Base-by-base conservation (phyloP, 2,113 vertebrate species). In the Ovis canadensis region DNA sequence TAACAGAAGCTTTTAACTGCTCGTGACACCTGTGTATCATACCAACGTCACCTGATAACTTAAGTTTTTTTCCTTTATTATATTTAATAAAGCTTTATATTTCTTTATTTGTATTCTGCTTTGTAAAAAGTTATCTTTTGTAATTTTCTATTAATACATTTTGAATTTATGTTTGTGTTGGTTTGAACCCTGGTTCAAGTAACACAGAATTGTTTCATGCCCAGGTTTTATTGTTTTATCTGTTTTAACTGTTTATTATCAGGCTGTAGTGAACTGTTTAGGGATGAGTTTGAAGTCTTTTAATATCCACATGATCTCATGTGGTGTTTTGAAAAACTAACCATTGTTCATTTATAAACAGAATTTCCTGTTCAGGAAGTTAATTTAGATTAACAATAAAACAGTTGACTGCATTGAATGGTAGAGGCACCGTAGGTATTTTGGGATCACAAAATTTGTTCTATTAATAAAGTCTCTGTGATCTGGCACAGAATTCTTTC, bases 341-440 rank as follows among this genome's bases (percentile, higher is more conserved):
- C 77, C 60, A 80, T 96, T 96, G 96, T 98, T 88, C 29, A 1
- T 33, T 60, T 95, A 57, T 59, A 62, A 90, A 67, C 89, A 87
- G 89, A 91, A 82, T 90, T 97, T 98, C 91, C 96, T 84, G 93
- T n/a, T 36, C 57, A 11, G 95, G 91, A 96, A 82, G 54, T 48
- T n/a, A 15, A 14, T 85, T 74, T 77, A 84, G 9, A 25, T 82
- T 12, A 91, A 92, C 93, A 92, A 7, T 52, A 45, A 48, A 77
- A 33, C n/a, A 81, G 77, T 29, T 16, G 23, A 21, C 27, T 2
- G 2, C 48, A 3, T 16, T 48, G 45, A 31, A 21, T 43, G 81
- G 29, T 17, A 3, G 82, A 21, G 48, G 29, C 36, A 33, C 27
- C 3, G 13, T 19, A 43, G 85, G 62, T 31, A 17, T n/a, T 74